These are phyloP conservation scores for Manduca sexta DNA, from an alignment of 1,140 invertebrate species.

Conservation along the genomic window DNA sequence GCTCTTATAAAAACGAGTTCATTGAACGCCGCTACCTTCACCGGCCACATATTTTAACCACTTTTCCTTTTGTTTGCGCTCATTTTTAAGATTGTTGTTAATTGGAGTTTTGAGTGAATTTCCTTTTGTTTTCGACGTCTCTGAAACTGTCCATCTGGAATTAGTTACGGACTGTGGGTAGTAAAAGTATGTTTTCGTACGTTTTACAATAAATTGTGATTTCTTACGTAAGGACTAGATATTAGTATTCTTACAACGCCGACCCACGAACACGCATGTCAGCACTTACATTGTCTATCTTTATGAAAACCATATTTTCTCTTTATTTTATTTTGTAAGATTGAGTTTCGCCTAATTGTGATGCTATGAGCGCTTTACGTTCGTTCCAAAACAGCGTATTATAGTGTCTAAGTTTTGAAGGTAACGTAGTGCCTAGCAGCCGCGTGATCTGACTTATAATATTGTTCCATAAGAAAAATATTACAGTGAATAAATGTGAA, in stretches of 20 bases:
- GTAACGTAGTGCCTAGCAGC: background rate
- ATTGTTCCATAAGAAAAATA: no score
- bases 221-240: background rate
- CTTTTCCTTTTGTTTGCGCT: no score
- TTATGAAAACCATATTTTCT: slow-evolving; percentile 5
- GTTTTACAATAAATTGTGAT: background rate
- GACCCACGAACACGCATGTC: background rate
- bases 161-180: no score
- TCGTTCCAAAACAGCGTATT: background rate
- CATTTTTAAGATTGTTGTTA: no score
- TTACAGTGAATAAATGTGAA: no score
- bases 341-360: background rate
- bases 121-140: no score
- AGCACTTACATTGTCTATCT: background rate
- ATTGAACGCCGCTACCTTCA: no score
- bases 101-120: no score
- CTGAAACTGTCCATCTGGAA: no score
- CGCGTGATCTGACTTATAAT: background rate
- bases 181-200: no score
- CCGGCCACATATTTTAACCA: no score
- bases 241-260: background rate
- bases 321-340: background rate
- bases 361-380: background rate
- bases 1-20: no score
- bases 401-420: background rate